Percentiles rank a stretch among this genome's conserved stretches.
These are phyloP conservation scores for Meda fulgida DNA, from an alignment of 2,797 vertebrate species.

Conservation along the genomic window DNA sequence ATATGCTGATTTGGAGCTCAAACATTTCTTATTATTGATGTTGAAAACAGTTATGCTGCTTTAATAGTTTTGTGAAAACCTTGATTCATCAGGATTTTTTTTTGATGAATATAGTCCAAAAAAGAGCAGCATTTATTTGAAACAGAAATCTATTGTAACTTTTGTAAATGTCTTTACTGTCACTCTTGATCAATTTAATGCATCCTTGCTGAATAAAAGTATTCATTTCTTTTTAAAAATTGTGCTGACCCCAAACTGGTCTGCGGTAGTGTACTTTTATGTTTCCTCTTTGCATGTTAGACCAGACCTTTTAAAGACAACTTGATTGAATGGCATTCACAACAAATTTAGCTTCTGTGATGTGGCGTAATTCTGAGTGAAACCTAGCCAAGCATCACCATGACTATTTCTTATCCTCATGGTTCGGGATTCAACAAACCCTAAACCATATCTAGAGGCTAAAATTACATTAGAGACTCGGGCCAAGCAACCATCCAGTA, in stretches of 20 bases:
- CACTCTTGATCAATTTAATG: not conserved
- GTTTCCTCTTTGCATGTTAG: not conserved
- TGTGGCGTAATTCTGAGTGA: slow-evolving; percentile 8
- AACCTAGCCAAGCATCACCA: slow-evolving; percentile 1
- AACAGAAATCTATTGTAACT: not conserved
- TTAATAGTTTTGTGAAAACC: not conserved
- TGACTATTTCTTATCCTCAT: not conserved
- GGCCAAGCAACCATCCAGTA: not conserved
- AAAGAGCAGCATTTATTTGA: not conserved
- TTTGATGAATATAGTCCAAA: not conserved
- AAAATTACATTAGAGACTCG: not conserved
- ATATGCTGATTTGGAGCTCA: not conserved
- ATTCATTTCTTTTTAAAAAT: not conserved
- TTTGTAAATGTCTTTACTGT: not conserved
- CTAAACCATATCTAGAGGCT: not conserved
- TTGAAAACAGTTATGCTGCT: not conserved
- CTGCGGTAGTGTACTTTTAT: not conserved
- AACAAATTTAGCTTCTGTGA: slow-evolving; percentile 2
- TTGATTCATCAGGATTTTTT: not conserved
- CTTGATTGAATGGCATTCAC: not conserved
- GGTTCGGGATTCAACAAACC: not conserved
- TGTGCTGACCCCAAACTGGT: not conserved
- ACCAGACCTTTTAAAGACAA: not conserved
- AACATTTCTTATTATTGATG: not conserved
- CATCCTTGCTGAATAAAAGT: not conserved